Evolutionary conservation across 2,113 vertebrate genomes (phyloP).

Genomic region (Terrapene triunguis): DNA sequence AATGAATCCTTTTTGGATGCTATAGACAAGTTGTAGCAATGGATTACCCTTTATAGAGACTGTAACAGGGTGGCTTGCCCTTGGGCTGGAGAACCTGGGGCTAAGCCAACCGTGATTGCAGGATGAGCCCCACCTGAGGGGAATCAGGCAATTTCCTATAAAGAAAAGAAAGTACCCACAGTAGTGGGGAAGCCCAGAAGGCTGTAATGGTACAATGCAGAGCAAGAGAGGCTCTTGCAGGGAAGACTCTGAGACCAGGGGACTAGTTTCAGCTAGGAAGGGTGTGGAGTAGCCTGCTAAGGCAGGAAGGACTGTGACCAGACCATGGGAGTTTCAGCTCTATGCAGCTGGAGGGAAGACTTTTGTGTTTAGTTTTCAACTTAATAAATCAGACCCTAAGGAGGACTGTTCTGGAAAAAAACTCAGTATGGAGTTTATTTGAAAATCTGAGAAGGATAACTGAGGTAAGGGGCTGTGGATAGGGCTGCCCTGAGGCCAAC

Average conservation of each 20-base stretch:
- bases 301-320: not conserved
- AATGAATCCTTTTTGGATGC: slow-evolving; percentile 2
- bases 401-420: not conserved
- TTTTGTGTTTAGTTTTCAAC: not conserved
- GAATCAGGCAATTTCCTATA: not conserved
- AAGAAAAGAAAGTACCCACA: not conserved
- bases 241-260: not conserved
- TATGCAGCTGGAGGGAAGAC: not conserved
- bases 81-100: not conserved
- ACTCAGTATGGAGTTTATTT: not conserved
- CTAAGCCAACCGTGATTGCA: not conserved
- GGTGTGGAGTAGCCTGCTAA: not conserved
- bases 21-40: not conserved
- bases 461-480: not conserved
- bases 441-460: not conserved
- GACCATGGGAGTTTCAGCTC: not conserved
- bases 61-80: not conserved
- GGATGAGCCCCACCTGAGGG: not conserved
- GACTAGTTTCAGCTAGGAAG: not conserved
- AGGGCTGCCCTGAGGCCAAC: not conserved
- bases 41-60: not conserved
- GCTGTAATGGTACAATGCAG: not conserved
- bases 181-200: not conserved
- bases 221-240: not conserved
- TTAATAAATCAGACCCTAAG: not conserved